Conservation (phyloP, 2,888 invertebrate species). For the Acleris sparsana region DNA sequence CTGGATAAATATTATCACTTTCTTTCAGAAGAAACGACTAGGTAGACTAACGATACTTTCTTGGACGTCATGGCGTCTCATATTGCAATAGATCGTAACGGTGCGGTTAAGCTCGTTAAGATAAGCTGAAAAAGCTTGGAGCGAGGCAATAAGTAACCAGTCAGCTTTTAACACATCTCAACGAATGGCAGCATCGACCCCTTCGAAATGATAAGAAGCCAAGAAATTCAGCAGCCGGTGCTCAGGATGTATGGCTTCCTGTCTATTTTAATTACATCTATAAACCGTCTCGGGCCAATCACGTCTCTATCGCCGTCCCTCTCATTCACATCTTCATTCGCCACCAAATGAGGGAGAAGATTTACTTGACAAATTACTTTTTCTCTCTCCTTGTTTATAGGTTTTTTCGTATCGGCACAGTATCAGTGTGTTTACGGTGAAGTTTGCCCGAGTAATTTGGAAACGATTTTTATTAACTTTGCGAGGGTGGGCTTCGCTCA, state of each 20-base stretch:
- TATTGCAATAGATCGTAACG: slow-evolving; percentile 8
- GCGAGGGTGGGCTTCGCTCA: slow-evolving; percentile 55
- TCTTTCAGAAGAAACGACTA: background rate
- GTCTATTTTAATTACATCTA: slow-evolving; percentile 54
- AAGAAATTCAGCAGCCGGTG: slow-evolving; percentile 34
- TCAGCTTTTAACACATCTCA: slow-evolving; percentile 21
- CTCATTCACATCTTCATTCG: slow-evolving; percentile 52
- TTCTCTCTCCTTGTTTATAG: slow-evolving; percentile 69
- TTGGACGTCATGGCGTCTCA: background rate
- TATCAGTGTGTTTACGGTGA: slow-evolving; percentile 69
- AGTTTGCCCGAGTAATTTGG: slow-evolving; percentile 72
- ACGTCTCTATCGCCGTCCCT: slow-evolving; percentile 43
- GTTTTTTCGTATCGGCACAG: slow-evolving; percentile 52
- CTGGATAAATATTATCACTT: background rate
- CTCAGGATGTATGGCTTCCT: slow-evolving; percentile 40
- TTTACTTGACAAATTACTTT: slow-evolving; percentile 82
- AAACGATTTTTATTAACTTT: slow-evolving; percentile 79
- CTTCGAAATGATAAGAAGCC: slow-evolving; percentile 36
- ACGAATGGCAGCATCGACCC: slow-evolving; percentile 30
- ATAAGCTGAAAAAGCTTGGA: slow-evolving; percentile 17
- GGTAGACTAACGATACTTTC: background rate
- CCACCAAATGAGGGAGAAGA: slow-evolving; percentile 63
- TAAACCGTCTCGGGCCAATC: slow-evolving; percentile 51
- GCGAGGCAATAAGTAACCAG: slow-evolving; percentile 20
- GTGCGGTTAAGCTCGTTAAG: slow-evolving; percentile 12